phyloP scores from a whole-genome alignment of 2,888 invertebrate species.

The Gymnocheta viridis region DNA sequence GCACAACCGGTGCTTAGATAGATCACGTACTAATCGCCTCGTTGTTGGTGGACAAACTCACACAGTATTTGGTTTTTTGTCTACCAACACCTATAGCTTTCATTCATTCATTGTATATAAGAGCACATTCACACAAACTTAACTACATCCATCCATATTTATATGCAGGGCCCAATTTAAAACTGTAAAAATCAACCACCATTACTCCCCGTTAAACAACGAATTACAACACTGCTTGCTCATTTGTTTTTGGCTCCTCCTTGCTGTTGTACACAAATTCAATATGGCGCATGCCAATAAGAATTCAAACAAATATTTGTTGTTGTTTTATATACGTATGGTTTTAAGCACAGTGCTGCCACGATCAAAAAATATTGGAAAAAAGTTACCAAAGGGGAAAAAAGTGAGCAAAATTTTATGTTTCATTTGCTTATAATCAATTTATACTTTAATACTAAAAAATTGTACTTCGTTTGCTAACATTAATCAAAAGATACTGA shows the following conservation, averaged over 20 bases:
- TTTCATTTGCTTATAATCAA: too few relatives aligned
- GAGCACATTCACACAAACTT: not conserved
- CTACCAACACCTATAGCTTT: not conserved
- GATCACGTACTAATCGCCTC: slow-evolving; percentile 71
- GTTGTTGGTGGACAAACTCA: slow-evolving; percentile 50
- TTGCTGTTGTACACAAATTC: slow-evolving; percentile 64
- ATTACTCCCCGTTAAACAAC: slow-evolving; percentile 38
- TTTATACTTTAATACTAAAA: too few relatives aligned
- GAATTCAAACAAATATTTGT: slow-evolving; percentile 38
- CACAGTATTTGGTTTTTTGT: slow-evolving; percentile 9
- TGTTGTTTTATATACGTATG: not conserved
- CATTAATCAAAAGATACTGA: too few relatives aligned
- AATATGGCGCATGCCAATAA: slow-evolving; percentile 79
- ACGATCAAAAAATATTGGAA: too few relatives aligned
- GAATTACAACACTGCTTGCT: slow-evolving; percentile 31
- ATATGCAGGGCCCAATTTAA: not conserved
- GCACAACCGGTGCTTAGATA: slow-evolving; percentile 65
- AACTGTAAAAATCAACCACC: slow-evolving; percentile 70
- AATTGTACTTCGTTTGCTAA: too few relatives aligned
- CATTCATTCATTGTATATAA: slow-evolving; percentile 1
- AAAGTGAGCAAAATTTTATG: too few relatives aligned
- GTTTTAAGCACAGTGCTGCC: too few relatives aligned
- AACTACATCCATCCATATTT: not conserved
- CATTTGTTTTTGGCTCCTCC: slow-evolving; percentile 74
- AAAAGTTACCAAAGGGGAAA: too few relatives aligned